A percentile compares a stretch with the other conserved stretches of the same genome.
These are phyloP conservation scores for Temnothorax longispinosus DNA, from an alignment of 1,140 invertebrate genomes.

Conservation along the genomic window DNA sequence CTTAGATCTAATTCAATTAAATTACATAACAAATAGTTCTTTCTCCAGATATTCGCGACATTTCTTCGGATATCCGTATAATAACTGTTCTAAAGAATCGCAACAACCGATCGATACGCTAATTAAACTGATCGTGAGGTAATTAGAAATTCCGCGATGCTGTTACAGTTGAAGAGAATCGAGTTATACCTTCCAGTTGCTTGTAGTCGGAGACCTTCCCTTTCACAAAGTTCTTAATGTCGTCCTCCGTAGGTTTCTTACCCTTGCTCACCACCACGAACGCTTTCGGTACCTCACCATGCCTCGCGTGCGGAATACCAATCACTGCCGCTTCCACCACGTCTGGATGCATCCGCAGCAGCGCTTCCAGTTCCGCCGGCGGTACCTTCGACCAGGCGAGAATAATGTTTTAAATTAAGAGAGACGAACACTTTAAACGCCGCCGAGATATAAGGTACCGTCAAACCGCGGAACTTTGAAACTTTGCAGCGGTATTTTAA, in stretches of 20 bases:
- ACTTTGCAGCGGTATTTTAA: background rate
- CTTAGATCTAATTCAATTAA: background rate
- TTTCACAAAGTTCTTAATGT: slow-evolving; percentile 86
- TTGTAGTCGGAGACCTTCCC: slow-evolving; percentile 90
- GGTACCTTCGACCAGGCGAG: slow-evolving; percentile 88
- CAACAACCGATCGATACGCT: background rate
- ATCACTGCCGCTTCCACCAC: slow-evolving; percentile 93
- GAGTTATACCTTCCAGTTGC: slow-evolving; percentile 84
- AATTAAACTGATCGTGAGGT: background rate
- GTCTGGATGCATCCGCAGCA: slow-evolving; percentile 91
- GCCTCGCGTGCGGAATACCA: slow-evolving; percentile 90
- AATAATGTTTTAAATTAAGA: slow-evolving; percentile 25
- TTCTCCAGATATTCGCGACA: background rate
- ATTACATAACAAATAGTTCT: background rate
- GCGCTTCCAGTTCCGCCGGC: slow-evolving; percentile 94
- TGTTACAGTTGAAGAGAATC: background rate
- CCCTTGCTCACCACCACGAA: slow-evolving; percentile 87
- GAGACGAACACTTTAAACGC: background rate
- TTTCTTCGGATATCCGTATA: background rate
- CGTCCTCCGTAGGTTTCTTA: slow-evolving; percentile 72
- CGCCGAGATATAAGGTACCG: background rate
- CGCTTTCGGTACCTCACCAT: slow-evolving; percentile 92
- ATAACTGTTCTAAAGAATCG: background rate
- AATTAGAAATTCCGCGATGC: background rate
- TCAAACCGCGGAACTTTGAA: background rate